These are phyloP conservation scores for Timema podura DNA, from an alignment of 2,888 invertebrate species.

Conservation along the genomic window DNA sequence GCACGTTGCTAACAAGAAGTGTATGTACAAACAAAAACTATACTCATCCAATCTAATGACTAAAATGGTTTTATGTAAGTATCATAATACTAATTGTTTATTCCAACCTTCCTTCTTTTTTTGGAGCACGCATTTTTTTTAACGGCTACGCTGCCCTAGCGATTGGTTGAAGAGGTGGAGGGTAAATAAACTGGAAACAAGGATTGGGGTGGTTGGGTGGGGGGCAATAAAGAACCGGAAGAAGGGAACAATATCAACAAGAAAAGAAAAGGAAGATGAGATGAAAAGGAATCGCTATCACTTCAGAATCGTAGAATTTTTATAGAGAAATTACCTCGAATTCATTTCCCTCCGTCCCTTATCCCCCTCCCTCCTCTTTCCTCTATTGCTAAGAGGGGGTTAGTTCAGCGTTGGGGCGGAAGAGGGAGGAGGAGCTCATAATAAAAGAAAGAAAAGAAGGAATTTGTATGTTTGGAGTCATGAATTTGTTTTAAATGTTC, in stretches of 20 bases:
- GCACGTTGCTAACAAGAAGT: too few species aligned
- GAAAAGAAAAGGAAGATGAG: conserved; percentile 18
- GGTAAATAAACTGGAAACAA: conserved; percentile 26
- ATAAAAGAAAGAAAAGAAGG: conserved; percentile 23
- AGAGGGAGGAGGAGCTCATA: conserved; percentile 15
- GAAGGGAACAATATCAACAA: conserved; percentile 26
- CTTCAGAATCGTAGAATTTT: conserved; percentile 33
- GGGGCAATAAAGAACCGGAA: conserved; percentile 28
- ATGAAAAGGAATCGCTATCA: conserved; percentile 29
- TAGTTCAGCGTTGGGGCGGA: neutral
- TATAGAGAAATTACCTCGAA: conserved; percentile 33
- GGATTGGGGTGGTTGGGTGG: conserved; percentile 14
- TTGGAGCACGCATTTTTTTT: too few species aligned
- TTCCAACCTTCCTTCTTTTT: too few species aligned
- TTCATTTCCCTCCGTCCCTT: conserved; percentile 25
- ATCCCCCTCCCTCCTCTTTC: too few species aligned
- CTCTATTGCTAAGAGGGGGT: neutral
- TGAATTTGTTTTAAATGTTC: conserved; percentile 17
- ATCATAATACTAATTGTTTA: too few species aligned
- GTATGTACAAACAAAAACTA: too few species aligned
- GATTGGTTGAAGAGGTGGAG: conserved; percentile 14
- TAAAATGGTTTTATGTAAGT: too few species aligned
- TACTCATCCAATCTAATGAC: too few species aligned
- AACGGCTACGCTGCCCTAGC: too few species aligned
- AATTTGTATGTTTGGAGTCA: conserved; percentile 24